phyloP scores from a whole-genome alignment of 2,113 vertebrate genomes.

The Nanorana parkeri region DNA sequence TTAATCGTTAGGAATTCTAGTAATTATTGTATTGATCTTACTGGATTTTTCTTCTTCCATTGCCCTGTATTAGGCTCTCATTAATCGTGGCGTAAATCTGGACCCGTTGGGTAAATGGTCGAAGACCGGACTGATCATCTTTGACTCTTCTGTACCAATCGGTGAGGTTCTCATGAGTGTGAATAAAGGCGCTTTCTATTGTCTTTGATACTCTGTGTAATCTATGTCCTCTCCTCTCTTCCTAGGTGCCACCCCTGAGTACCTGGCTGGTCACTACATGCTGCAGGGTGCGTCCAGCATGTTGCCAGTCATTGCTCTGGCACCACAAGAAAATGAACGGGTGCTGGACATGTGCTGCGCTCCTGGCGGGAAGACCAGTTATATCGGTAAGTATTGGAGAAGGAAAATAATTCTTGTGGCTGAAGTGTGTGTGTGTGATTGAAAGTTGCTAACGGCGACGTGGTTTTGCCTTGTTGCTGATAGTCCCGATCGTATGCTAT shows the following conservation, averaged over 20 bases:
- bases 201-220: not conserved
- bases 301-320: conserved; percentile 93
- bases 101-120: conserved; percentile 97
- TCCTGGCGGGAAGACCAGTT: conserved; percentile 95
- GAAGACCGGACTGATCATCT: conserved; percentile 93
- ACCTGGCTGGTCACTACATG: conserved; percentile 97
- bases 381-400: conserved; percentile 81
- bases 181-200: not conserved
- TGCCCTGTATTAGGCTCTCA: conserved; percentile 80
- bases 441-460: no score
- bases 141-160: conserved; percentile 93
- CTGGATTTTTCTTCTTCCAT: not conserved
- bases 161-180: conserved; percentile 72
- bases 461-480: not conserved
- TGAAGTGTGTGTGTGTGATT: no score
- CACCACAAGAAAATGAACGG: conserved; percentile 93
- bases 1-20: not conserved
- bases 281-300: conserved; percentile 95
- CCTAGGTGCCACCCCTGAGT: conserved; percentile 94
- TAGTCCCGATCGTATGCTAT: not conserved
- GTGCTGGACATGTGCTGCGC: conserved; percentile 96
- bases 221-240: not conserved
- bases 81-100: conserved; percentile 95
- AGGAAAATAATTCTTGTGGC: not conserved
- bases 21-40: not conserved